A percentile compares a stretch with the other conserved stretches of the same genome.
These are phyloP conservation scores for Adelphocoris suturalis DNA, from an alignment of 2,888 invertebrate genomes.

Conservation along the genomic window DNA sequence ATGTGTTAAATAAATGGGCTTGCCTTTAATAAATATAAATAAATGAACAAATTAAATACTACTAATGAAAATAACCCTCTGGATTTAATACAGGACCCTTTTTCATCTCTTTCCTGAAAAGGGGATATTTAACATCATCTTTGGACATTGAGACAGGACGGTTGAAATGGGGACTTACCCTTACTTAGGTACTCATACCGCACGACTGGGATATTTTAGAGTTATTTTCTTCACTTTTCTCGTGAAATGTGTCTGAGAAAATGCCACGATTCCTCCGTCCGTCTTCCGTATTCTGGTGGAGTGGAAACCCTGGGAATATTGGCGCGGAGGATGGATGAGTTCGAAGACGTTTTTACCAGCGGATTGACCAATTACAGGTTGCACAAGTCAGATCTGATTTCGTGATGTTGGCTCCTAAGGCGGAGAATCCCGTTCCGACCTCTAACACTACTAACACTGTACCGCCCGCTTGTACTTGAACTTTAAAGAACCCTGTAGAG, in stretches of 20 bases:
- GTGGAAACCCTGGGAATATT: not conserved
- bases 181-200: too few species aligned
- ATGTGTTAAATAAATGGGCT: too few species aligned
- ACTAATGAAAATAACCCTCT: too few species aligned
- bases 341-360: not conserved
- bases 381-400: slow-evolving; percentile 16
- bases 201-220: too few species aligned
- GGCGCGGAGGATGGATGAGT: not conserved
- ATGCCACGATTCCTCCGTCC: not conserved
- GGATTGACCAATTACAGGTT: slow-evolving; percentile 30
- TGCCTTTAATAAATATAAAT: too few species aligned
- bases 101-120: too few species aligned
- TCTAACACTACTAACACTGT: not conserved
- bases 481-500: not conserved
- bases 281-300: not conserved
- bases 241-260: not conserved
- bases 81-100: too few species aligned
- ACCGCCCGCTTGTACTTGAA: not conserved
- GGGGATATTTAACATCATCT: too few species aligned
- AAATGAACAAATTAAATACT: too few species aligned
- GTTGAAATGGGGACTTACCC: too few species aligned
- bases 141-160: too few species aligned
- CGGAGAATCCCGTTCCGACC: not conserved
- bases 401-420: slow-evolving; percentile 1
- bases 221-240: not conserved